Conservation (phyloP, 2,888 invertebrate species). For the Malthinus seriepunctatus region DNA sequence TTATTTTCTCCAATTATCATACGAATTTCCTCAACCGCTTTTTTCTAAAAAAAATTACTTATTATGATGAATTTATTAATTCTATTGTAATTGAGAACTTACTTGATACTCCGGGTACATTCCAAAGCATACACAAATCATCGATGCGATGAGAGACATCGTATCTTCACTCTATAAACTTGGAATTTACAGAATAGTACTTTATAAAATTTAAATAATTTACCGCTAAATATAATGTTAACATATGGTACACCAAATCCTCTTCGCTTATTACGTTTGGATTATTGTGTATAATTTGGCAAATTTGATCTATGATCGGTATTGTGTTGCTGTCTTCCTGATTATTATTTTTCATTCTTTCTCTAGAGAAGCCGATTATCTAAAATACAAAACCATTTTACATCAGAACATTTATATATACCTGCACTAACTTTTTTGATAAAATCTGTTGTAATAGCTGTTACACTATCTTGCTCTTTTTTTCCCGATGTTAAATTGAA, state of each 20-base stretch:
- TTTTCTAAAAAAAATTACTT: background rate
- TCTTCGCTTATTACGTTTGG: constrained; percentile 31
- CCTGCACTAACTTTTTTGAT: background rate
- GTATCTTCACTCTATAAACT: constrained; percentile 45
- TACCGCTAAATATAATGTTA: constrained; percentile 42
- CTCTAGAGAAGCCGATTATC: constrained; percentile 1
- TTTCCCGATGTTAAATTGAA: constrained; percentile 19
- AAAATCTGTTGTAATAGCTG: background rate
- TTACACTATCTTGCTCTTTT: background rate
- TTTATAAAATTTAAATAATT: constrained; percentile 9
- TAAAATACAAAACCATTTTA: background rate
- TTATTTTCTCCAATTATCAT: constrained; percentile 39
- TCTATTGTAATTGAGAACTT: background rate
- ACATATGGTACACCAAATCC: constrained; percentile 38
- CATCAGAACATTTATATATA: background rate
- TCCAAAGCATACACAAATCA: constrained; percentile 42
- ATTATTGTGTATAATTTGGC: constrained; percentile 34
- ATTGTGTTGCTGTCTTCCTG: background rate
- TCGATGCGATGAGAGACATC: constrained; percentile 36
- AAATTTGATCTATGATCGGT: constrained; percentile 38
- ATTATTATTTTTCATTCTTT: constrained; percentile 1
- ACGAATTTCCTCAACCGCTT: constrained; percentile 41
- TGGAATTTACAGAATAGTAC: background rate
- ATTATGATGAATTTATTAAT: background rate
- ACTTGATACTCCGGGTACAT: constrained; percentile 49